phyloP scores from a whole-genome alignment of 2,888 invertebrate genomes.

The Pseudolycoriella hygida region DNA sequence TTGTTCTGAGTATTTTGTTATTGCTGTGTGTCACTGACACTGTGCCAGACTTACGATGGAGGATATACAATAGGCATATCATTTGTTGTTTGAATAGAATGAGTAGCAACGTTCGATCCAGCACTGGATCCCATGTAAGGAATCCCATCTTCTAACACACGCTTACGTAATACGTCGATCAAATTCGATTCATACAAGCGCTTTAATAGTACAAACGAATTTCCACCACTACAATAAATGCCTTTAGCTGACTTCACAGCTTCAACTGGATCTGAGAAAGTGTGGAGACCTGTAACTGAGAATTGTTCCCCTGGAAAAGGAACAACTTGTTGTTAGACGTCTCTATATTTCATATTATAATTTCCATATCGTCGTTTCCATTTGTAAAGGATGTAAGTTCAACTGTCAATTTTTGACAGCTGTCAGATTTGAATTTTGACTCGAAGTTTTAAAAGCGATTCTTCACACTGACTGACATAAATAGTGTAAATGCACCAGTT shows the following conservation, averaged over 20 bases:
- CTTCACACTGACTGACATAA: too few relatives aligned
- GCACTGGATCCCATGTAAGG: constrained; percentile 67
- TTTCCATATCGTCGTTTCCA: too few relatives aligned
- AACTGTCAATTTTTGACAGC: too few relatives aligned
- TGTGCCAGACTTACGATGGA: constrained; percentile 27
- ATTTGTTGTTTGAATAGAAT: constrained; percentile 66
- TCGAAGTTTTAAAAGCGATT: too few relatives aligned
- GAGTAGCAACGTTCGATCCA: constrained; percentile 67
- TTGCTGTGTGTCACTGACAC: too few relatives aligned
- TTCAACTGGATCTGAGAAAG: constrained; percentile 32
- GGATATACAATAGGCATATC: constrained; percentile 75
- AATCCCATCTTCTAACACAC: constrained; percentile 42
- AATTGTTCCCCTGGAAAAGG: too few relatives aligned
- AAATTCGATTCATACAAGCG: constrained; percentile 48
- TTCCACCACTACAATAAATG: constrained; percentile 65
- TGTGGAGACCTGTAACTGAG: constrained; percentile 43
- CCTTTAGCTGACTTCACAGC: constrained; percentile 45
- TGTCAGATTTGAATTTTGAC: too few relatives aligned
- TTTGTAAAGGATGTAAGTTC: too few relatives aligned
- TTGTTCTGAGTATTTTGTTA: too few relatives aligned
- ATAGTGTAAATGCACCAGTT: too few relatives aligned
- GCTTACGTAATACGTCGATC: constrained; percentile 40
- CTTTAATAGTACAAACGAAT: constrained; percentile 58
- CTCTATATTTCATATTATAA: too few relatives aligned
- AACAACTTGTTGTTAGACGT: too few relatives aligned